A percentile compares a stretch with the other conserved stretches of the same genome.
Conservation (phyloP, 2,113 vertebrate genomes). For the Prochilodus magdalenae region DNA sequence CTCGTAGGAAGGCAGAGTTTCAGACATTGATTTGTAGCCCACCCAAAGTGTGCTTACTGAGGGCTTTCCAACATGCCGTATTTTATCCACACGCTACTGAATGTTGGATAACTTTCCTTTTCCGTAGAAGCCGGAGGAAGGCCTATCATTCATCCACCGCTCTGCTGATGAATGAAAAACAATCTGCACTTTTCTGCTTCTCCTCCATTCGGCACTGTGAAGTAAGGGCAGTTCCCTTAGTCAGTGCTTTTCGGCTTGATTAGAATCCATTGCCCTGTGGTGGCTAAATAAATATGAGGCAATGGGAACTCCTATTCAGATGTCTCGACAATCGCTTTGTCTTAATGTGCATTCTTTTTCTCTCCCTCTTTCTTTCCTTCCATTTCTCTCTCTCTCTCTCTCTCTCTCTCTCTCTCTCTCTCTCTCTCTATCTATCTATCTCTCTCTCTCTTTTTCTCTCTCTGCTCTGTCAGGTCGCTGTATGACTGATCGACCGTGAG, state of each 20-base stretch:
- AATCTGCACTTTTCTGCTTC: constrained; percentile 26
- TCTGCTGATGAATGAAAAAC: constrained; percentile 50
- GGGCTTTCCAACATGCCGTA: background rate
- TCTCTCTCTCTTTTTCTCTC: constrained; percentile 22
- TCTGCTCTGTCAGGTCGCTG: constrained; percentile 37
- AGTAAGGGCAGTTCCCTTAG: constrained; percentile 18
- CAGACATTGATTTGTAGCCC: background rate
- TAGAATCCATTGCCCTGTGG: constrained; percentile 49
- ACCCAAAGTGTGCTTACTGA: background rate
- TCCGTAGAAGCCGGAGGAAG: background rate
- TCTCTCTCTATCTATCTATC: constrained; percentile 6
- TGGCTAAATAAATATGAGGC: constrained; percentile 45
- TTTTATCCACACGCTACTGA: constrained; percentile 2
- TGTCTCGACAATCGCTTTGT: constrained; percentile 48
- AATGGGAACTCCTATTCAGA: constrained; percentile 15
- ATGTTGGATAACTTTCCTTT: background rate
- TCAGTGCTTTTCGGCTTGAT: constrained; percentile 38
- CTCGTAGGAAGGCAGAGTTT: no score
- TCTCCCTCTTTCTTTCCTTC: constrained; percentile 10
- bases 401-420: constrained; percentile 16
- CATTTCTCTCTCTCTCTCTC: constrained; percentile 20
- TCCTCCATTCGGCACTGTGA: constrained; percentile 1
- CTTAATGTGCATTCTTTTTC: constrained; percentile 43
- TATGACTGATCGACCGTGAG: constrained; percentile 33
- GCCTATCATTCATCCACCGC: constrained; percentile 35